Conservation (phyloP, 2,888 invertebrate genomes). For the Leptogaster cylindrica region DNA sequence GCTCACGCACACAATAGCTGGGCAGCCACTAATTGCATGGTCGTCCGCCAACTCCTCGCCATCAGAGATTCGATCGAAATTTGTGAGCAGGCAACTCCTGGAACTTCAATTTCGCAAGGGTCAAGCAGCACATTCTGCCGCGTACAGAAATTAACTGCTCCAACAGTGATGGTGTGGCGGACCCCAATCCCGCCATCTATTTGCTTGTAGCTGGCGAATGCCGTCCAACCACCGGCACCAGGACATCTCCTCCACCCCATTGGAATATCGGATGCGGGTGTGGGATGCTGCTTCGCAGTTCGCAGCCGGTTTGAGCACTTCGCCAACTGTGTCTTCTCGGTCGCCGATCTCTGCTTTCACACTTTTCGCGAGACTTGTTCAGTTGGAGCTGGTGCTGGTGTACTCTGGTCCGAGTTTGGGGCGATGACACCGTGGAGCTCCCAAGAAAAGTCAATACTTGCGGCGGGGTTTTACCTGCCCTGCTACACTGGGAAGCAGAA, state of each 20-base stretch:
- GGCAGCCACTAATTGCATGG: slow-evolving; percentile 26
- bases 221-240: background rate
- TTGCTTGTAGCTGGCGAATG: slow-evolving; percentile 1
- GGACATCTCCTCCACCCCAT: background rate
- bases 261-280: slow-evolving; percentile 6
- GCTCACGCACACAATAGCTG: background rate
- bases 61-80: background rate
- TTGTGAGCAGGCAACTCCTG: background rate
- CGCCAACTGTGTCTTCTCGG: slow-evolving; percentile 4
- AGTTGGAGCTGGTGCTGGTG: slow-evolving; percentile 10
- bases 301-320: slow-evolving; percentile 24
- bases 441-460: slow-evolving; percentile 13
- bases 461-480: too few species aligned
- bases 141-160: slow-evolving; percentile 36
- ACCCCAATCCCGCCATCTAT: background rate
- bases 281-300: background rate
- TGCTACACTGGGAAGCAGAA: slow-evolving; percentile 11
- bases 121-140: slow-evolving; percentile 24
- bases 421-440: slow-evolving; percentile 21
- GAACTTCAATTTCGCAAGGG: slow-evolving; percentile 15
- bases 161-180: background rate
- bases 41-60: slow-evolving; percentile 5
- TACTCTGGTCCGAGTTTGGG: slow-evolving; percentile 6
- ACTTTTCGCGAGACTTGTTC: slow-evolving; percentile 17
- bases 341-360: background rate